phyloP scores from a whole-genome alignment of 2,888 invertebrate species.

The Drosophila mulleri region DNA sequence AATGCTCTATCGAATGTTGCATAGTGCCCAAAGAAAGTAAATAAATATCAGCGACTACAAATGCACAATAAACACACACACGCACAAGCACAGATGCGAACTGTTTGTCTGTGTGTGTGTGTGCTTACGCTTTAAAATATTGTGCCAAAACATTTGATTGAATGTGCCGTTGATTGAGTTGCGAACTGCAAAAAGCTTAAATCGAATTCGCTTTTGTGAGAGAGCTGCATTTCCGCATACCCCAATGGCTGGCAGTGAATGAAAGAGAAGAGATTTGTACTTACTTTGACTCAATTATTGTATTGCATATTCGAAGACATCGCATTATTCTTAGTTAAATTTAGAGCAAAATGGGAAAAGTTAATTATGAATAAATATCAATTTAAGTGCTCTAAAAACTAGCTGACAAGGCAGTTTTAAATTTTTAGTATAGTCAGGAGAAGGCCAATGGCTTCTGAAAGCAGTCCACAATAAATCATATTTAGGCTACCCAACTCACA shows the following conservation, averaged over 20 bases:
- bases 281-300: slow-evolving; percentile 3
- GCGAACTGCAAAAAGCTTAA: slow-evolving; percentile 49
- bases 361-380: too few species aligned
- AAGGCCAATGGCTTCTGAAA: slow-evolving; percentile 8
- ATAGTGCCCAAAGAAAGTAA: slow-evolving; percentile 55
- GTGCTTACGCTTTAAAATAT: slow-evolving; percentile 44
- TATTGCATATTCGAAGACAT: neutral
- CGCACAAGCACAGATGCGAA: slow-evolving; percentile 14
- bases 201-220: slow-evolving; percentile 43
- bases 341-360: neutral
- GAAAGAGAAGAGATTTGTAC: neutral
- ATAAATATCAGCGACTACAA: slow-evolving; percentile 64
- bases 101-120: slow-evolving; percentile 18
- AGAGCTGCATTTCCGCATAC: slow-evolving; percentile 14
- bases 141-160: slow-evolving; percentile 63
- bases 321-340: neutral
- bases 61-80: slow-evolving; percentile 42
- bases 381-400: too few species aligned
- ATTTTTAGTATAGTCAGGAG: neutral
- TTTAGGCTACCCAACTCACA: neutral
- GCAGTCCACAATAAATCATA: slow-evolving; percentile 53
- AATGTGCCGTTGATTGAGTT: slow-evolving; percentile 70
- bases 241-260: slow-evolving; percentile 23
- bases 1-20: slow-evolving; percentile 54
- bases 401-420: too few species aligned